Base-by-base conservation (phyloP, 2,888 invertebrate species). In the Cantharis lateralis region DNA sequence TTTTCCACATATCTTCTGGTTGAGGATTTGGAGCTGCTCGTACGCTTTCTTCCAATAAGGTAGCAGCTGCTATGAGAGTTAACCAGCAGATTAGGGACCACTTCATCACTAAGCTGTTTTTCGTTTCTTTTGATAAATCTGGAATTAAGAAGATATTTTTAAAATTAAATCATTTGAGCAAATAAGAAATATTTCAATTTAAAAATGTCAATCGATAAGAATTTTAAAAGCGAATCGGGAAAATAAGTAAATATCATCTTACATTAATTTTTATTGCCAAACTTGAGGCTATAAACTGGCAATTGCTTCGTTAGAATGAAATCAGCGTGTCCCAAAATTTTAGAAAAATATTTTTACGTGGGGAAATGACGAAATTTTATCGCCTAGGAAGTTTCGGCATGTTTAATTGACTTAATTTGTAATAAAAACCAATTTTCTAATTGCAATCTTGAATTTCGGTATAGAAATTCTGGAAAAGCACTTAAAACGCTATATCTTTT, bases 81-180 rank as follows among this genome's bases (percentile, higher is more conserved):
- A 86, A 80, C 85, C 84, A 85, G 82, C 84, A 84, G 48, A 87
- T 62, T 69, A 82, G 80, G 16, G 84, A 82, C 85, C 85, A 86
- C 85, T 66, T 66, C 64, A 66, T 66, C n/a, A 48, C 48, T 48
- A 48, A n/a, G 48, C 48, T 48, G n/a, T 48, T n/a, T 48, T 28
- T 48, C n/a, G 7, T 48, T 48, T 48, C 7, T n/a, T 48, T 48
- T 1, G 13, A 9, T 7, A 48, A 48, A 48, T n/a, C 48, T 48
- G 1, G 0, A n/a, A 48, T 48, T n/a, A 48, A 48, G 5, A 48
- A n/a, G 1, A 48, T 0, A 48, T 48, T 32, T n/a, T 32, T 2
- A 48, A 48, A 13, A n/a, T 48, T 32, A 32, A 18, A 18, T 18
- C 18, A 3, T 1, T 18, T n/a, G n/a, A n/a, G n/a, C n/a, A n/a